Evolutionary conservation across 2,888 invertebrate species (phyloP), one percentile per base, ranked within the genome.

Genomic region (Lobophora halterata): DNA sequence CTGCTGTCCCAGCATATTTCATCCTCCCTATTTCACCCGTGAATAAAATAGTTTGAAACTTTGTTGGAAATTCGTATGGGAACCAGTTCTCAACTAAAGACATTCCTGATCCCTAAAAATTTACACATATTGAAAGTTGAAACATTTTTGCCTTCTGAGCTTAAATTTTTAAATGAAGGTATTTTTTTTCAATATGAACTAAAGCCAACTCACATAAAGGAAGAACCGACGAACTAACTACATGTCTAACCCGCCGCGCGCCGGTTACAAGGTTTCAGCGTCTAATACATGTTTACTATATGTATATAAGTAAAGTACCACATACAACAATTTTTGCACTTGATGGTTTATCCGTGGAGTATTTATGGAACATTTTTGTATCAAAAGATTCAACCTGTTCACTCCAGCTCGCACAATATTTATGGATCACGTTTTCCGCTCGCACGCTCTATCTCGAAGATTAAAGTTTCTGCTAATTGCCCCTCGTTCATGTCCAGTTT

Each of bases 391-490:
- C 32, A 37, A 51, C 44, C 46, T 46, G 46, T 37, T 46, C 24
- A n/a, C 31, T 31, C 18, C 8, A 21, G 37, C 40, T 31, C 36
- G 31, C 29, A 26, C 43, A 28, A 41, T 53, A 48, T 53, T 50
- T 53, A 53, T 50, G 41, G 50, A 37, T 50, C 52, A 53, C 52
- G 52, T 53, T 53, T 52, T 44, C 42, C 39, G 25, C 41, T 40
- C 38, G 40, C 41, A 36, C 46, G 46, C 24, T 46, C 36, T 48
- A 50, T 53, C 50, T 46, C 8, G 33, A 37, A 48, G 48, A 53
- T 50, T 49, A 49, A 46, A 41, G 48, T 48, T 48, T 53, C 44
- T 36, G 41, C 48, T 53, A 53, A 53, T 53, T 53, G 50, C 50
- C 48, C 31, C 43, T 23, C 39, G 47, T 47, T 48, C 29, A 37